These are phyloP conservation scores for Tenthredo notha DNA, from an alignment of 2,888 invertebrate species.

Conservation along the genomic window DNA sequence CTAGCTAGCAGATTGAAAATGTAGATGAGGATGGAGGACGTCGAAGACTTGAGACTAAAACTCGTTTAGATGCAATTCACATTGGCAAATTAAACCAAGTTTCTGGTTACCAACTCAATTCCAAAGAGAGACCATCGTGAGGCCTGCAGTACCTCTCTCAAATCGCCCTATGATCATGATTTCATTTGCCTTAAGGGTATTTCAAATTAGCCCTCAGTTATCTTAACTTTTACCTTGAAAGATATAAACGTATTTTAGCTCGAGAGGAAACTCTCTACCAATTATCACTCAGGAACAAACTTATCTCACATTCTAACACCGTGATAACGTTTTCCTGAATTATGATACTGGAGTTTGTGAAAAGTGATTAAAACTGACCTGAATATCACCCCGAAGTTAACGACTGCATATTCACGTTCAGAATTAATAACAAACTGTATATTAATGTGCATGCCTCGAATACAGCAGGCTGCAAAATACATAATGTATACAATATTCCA, in stretches of 20 bases:
- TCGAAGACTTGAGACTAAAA: slow-evolving; percentile 12
- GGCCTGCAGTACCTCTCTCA: background rate
- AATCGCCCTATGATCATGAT: slow-evolving; percentile 10
- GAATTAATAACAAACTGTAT: background rate
- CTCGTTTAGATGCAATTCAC: slow-evolving; percentile 48
- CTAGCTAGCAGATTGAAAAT: slow-evolving; percentile 31
- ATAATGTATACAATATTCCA: slow-evolving; percentile 6
- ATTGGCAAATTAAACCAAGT: slow-evolving; percentile 48
- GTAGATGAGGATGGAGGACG: slow-evolving; percentile 23
- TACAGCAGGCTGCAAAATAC: background rate
- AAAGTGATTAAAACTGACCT: background rate
- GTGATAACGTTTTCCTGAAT: background rate
- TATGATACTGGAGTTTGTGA: background rate
- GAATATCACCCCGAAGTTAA: background rate
- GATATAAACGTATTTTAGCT: slow-evolving; percentile 10
- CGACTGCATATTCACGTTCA: background rate
- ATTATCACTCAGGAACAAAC: slow-evolving; percentile 20
- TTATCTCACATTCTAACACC: background rate
- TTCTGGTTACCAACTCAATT: slow-evolving; percentile 47
- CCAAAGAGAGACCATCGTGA: background rate
- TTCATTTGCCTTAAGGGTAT: slow-evolving; percentile 19
- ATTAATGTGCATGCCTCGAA: slow-evolving; percentile 6
- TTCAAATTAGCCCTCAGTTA: slow-evolving; percentile 18
- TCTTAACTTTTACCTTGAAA: slow-evolving; percentile 15
- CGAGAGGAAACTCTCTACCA: slow-evolving; percentile 2